Percentiles rank a stretch among this genome's conserved stretches.
These are phyloP conservation scores for Trichonephila clavata DNA, from an alignment of 1,140 invertebrate genomes.

Conservation along the genomic window DNA sequence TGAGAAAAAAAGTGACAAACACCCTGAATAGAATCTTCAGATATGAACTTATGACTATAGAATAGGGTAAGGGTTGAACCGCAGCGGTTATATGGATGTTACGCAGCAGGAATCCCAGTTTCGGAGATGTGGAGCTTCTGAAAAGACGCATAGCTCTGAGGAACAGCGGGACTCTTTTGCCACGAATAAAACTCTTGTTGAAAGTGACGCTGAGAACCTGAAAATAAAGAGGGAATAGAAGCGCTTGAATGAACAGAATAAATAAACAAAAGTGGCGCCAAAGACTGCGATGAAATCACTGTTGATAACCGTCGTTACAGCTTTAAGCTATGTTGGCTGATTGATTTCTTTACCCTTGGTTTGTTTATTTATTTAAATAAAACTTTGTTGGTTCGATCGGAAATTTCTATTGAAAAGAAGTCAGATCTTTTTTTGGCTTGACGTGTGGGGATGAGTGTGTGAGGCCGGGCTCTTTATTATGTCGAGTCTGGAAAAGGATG, in stretches of 20 bases:
- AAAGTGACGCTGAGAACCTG: slow-evolving; percentile 1
- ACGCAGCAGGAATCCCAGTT: neutral
- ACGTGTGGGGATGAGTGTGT: neutral
- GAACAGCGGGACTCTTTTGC: neutral
- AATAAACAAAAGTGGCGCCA: slow-evolving; percentile 32
- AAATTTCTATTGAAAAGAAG: neutral
- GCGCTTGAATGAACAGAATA: slow-evolving; percentile 9
- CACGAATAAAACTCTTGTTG: slow-evolving; percentile 14
- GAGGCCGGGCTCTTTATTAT: neutral
- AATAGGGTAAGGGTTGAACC: neutral
- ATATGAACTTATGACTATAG: neutral
- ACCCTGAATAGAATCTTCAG: neutral
- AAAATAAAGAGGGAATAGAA: slow-evolving; percentile 9
- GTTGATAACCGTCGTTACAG: slow-evolving; percentile 30
- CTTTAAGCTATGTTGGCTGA: neutral
- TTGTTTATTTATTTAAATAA: neutral
- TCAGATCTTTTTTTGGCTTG: neutral
- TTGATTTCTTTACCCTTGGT: slow-evolving; percentile 5
- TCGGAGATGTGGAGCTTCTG: neutral
- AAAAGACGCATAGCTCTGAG: neutral
- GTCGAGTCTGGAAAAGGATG: neutral
- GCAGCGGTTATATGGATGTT: slow-evolving; percentile 3
- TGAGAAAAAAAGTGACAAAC: neutral
- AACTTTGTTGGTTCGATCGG: slow-evolving; percentile 6
- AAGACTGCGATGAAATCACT: slow-evolving; percentile 8